Conservation (phyloP, 1,140 invertebrate genomes). For the Sarcophaga bullata region DNA sequence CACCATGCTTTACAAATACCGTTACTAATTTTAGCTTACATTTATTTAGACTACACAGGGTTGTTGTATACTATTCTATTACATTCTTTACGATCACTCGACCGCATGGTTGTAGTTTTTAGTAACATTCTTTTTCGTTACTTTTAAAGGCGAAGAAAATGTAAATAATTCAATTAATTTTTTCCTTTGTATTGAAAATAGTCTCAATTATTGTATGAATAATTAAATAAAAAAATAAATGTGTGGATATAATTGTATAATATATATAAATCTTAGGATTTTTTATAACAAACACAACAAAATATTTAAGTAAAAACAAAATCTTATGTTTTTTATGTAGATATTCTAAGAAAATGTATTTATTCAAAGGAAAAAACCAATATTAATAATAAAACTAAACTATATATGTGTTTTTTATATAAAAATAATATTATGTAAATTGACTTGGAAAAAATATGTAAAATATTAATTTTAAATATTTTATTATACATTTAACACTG, state of each 20-base stretch:
- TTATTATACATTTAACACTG: neutral
- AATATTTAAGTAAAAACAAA: neutral
- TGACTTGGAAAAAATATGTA: constrained; percentile 13
- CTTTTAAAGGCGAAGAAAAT: neutral
- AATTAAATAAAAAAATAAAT: neutral
- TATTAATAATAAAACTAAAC: neutral
- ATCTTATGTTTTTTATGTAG: constrained; percentile 37
- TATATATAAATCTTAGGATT: constrained; percentile 6
- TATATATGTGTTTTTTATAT: constrained; percentile 37
- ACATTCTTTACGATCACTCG: neutral
- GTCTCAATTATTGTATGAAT: constrained; percentile 34
- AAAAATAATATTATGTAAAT: constrained; percentile 9
- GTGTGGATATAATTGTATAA: neutral
- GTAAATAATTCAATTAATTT: constrained; percentile 26
- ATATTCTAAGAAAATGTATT: constrained; percentile 30
- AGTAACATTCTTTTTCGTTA: neutral
- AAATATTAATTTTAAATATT: constrained; percentile 4
- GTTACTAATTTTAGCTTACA: neutral
- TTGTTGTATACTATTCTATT: neutral
- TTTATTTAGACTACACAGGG: neutral
- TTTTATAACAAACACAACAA: neutral
- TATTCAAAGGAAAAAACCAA: neutral
- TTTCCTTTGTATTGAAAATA: neutral
- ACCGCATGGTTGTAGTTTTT: neutral
- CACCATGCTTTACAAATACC: neutral